Evolutionary conservation across 2,113 vertebrate genomes (phyloP).

Genomic region (Physeter macrocephalus): DNA sequence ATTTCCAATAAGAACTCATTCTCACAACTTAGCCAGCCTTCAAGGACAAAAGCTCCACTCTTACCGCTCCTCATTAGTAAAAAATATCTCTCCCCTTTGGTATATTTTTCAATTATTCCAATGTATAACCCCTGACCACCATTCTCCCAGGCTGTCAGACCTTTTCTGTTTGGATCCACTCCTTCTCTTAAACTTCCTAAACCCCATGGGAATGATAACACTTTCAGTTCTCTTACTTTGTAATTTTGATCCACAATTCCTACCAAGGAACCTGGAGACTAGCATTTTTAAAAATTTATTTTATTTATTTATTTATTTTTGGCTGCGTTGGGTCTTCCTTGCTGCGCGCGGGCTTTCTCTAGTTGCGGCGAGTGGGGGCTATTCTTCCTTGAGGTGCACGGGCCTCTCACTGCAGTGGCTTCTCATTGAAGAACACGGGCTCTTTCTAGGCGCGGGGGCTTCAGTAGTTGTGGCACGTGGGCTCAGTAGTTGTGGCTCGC

Average conservation of each 20-base stretch:
- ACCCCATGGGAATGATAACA: neutral
- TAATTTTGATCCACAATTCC: slow-evolving; percentile 2
- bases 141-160: neutral
- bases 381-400: too few relatives aligned
- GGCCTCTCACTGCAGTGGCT: too few relatives aligned
- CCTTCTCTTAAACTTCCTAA: slow-evolving; percentile 28
- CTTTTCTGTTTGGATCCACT: slow-evolving; percentile 14
- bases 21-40: neutral
- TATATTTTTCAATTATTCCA: neutral
- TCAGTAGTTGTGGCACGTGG: too few relatives aligned
- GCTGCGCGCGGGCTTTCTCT: too few relatives aligned
- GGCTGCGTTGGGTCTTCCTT: too few relatives aligned
- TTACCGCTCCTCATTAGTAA: neutral
- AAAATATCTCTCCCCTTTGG: neutral
- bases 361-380: too few relatives aligned
- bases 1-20: neutral
- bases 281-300: neutral
- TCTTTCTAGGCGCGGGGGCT: too few relatives aligned
- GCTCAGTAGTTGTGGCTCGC: too few relatives aligned
- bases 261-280: neutral
- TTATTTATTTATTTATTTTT: too few relatives aligned
- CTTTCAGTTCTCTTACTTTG: neutral
- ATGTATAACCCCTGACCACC: neutral
- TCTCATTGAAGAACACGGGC: too few relatives aligned
- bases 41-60: neutral